phyloP scores from a whole-genome alignment of 1,140 invertebrate species.

The Pogonomyrmex barbatus region DNA sequence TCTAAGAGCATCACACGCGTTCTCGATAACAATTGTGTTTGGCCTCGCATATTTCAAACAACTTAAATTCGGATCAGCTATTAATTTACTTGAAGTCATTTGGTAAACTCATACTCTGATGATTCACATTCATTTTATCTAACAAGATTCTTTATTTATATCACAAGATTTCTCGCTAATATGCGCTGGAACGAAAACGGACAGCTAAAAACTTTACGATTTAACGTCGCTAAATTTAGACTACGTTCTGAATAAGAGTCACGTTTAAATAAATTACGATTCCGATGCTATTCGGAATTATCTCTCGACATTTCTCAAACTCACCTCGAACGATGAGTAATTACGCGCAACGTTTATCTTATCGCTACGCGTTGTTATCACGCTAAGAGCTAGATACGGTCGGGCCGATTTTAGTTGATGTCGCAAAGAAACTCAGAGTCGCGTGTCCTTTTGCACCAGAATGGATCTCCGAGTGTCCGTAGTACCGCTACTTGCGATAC shows the following conservation, averaged over 20 bases:
- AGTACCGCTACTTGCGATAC: not conserved
- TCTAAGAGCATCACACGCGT: too few relatives aligned
- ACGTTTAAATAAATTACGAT: not conserved
- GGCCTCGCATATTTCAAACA: not conserved
- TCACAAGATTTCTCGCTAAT: not conserved
- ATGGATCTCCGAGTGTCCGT: conserved; percentile 48
- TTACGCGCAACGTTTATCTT: conserved; percentile 68
- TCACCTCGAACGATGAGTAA: conserved; percentile 71
- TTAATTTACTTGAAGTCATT: not conserved
- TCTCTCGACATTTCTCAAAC: not conserved
- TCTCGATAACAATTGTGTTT: not conserved
- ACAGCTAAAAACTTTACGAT: too few relatives aligned
- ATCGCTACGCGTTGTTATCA: conserved; percentile 69
- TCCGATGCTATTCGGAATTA: not conserved
- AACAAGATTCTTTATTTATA: not conserved
- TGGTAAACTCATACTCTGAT: not conserved
- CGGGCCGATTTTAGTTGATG: conserved; percentile 23
- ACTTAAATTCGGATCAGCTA: not conserved
- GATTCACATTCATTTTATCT: not conserved
- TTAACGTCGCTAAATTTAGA: too few relatives aligned
- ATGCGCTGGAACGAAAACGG: not conserved
- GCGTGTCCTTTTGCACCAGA: not conserved
- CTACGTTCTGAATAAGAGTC: too few relatives aligned
- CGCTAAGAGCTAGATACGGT: conserved; percentile 48
- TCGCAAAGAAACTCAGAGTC: not conserved